A percentile compares a stretch with the other conserved stretches of the same genome.
Evolutionary conservation across 2,888 invertebrate genomes (phyloP).

Genomic region (Trachelus iudaicus): DNA sequence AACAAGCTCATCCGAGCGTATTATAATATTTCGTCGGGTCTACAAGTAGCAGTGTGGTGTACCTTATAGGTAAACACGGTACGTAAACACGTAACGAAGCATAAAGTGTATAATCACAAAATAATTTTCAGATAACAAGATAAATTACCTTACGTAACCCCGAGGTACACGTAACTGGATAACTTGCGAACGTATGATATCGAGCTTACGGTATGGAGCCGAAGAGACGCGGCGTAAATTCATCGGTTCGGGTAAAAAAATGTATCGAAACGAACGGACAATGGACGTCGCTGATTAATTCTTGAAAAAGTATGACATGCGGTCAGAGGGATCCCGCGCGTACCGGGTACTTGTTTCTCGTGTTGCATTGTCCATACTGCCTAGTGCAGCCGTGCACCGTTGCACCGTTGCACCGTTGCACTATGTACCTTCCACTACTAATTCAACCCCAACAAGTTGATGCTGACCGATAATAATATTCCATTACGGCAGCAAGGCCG

Average conservation of each 20-base stretch:
- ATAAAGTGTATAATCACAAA: not conserved
- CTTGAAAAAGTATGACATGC: constrained; percentile 28
- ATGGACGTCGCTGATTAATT: constrained; percentile 31
- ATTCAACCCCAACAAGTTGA: constrained; percentile 57
- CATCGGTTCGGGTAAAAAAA: not conserved
- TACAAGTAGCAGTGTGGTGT: not conserved
- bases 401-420: constrained; percentile 26
- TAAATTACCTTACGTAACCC: not conserved
- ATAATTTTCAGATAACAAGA: not conserved
- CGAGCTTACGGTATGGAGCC: not conserved
- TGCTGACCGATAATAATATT: constrained; percentile 64
- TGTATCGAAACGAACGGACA: constrained; percentile 22
- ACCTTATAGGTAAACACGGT: not conserved
- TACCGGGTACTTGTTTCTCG: constrained; percentile 33
- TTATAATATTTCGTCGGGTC: constrained; percentile 34
- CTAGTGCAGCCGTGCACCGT: constrained; percentile 20
- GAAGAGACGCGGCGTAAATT: not conserved
- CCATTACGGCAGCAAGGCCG: constrained; percentile 59
- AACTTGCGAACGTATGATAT: not conserved
- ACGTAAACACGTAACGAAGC: not conserved
- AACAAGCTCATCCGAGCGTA: constrained; percentile 45
- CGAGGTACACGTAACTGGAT: not conserved
- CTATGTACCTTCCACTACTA: constrained; percentile 35
- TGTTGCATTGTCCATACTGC: constrained; percentile 28
- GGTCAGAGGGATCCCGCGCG: constrained; percentile 6